phyloP scores from a whole-genome alignment of 35 echinoderm and acorn worm genomes.

The Amphiura filiformis region DNA sequence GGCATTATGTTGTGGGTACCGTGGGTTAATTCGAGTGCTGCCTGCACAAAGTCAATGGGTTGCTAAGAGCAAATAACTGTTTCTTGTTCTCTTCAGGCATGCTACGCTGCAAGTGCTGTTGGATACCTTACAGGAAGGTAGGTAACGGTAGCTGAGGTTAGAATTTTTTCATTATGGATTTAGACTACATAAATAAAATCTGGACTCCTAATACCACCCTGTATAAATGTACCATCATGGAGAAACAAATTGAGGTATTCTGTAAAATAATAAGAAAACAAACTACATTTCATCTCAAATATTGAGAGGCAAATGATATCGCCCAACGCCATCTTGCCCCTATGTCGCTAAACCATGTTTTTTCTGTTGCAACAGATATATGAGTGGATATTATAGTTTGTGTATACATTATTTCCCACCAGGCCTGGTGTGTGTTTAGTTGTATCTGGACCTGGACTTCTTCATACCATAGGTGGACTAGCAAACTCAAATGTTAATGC shows the following conservation, averaged over 20 bases:
- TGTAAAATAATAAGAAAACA: background rate
- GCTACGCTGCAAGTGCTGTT: constrained; percentile 88
- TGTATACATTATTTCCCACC: background rate
- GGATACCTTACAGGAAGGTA: constrained; percentile 96
- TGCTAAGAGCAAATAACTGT: too few relatives aligned
- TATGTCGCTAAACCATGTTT: background rate
- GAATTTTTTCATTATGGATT: too few relatives aligned
- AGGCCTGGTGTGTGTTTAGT: constrained; percentile 93
- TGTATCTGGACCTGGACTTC: constrained; percentile 89
- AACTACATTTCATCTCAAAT: background rate
- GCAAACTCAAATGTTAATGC: constrained; percentile 95
- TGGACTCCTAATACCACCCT: too few relatives aligned
- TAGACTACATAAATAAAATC: too few relatives aligned
- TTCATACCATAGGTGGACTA: constrained; percentile 80
- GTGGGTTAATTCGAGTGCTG: too few relatives aligned
- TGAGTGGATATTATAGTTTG: background rate
- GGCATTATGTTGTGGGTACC: too few relatives aligned
- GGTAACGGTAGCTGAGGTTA: too few relatives aligned
- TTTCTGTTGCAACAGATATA: background rate
- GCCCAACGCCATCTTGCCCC: background rate
- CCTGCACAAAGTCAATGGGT: too few relatives aligned
- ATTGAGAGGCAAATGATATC: background rate
- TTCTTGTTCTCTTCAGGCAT: constrained; percentile 54
- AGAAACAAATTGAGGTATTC: too few relatives aligned
- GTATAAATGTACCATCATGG: too few relatives aligned